Evolutionary conservation across 2,113 vertebrate genomes (phyloP).

Genomic region (Empidonax alnorum): DNA sequence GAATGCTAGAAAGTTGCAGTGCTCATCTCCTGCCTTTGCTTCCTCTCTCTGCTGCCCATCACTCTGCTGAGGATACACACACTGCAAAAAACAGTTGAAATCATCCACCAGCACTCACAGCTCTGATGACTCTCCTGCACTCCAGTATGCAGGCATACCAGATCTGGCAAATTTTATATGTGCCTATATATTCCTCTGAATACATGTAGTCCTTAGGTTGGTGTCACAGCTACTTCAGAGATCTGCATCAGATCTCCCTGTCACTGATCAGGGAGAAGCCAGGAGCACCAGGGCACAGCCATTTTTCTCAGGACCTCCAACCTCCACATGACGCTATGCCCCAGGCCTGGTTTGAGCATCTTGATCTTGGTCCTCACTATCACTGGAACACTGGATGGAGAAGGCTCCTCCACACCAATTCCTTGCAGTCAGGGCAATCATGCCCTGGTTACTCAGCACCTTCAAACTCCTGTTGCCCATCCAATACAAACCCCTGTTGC

Average conservation of each 20-base stretch:
- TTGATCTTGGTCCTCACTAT: accelerated
- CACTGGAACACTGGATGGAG: too few relatives aligned
- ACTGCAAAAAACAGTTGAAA: background rate
- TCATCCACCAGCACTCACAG: background rate
- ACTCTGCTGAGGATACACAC: background rate
- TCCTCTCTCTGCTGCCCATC: background rate
- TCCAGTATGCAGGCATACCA: background rate
- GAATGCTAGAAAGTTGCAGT: accelerated
- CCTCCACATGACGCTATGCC: accelerated
- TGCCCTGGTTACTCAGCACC: background rate
- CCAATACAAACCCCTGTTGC: background rate
- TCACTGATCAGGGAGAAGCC: background rate
- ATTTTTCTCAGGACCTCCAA: background rate
- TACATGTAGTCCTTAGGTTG: accelerated
- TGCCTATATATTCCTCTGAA: background rate
- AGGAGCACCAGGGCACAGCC: background rate
- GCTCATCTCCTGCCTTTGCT: background rate
- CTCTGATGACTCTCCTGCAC: background rate
- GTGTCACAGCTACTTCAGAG: background rate
- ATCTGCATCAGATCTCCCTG: background rate
- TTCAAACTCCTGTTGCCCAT: background rate
- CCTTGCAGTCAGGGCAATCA: background rate
- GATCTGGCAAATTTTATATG: background rate
- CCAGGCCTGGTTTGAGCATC: accelerated
- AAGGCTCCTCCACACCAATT: background rate